Percentiles rank a stretch among this genome's conserved stretches.
phyloP scores from a whole-genome alignment of 2,888 invertebrate species.

The Allolobophora icterica region DNA sequence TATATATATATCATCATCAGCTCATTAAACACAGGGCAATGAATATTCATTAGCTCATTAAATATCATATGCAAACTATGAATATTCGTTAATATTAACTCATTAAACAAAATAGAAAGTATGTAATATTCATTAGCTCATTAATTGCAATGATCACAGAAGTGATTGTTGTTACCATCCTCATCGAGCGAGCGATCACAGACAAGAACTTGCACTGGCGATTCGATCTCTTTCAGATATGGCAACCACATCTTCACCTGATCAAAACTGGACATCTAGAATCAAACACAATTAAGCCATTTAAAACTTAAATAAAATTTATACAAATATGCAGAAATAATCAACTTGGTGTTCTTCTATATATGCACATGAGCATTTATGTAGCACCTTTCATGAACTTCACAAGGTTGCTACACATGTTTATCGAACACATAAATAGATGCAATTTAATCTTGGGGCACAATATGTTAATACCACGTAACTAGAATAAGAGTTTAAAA shows the following conservation, averaged over 20 bases:
- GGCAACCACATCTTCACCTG: slow-evolving; percentile 67
- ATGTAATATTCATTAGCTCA: background rate
- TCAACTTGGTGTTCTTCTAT: too few relatives aligned
- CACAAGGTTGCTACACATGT: too few relatives aligned
- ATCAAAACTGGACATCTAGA: slow-evolving; percentile 65
- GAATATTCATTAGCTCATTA: background rate
- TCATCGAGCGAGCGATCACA: slow-evolving; percentile 67
- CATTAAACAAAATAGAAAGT: background rate
- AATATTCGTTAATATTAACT: background rate
- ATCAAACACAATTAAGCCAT: slow-evolving; percentile 29
- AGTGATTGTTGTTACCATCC: slow-evolving; percentile 23
- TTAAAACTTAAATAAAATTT: too few relatives aligned
- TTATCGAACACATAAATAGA: too few relatives aligned
- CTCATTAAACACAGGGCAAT: background rate
- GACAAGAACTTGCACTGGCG: slow-evolving; percentile 71
- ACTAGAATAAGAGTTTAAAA: too few relatives aligned
- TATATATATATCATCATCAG: too few relatives aligned
- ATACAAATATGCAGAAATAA: too few relatives aligned
- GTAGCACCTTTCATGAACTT: too few relatives aligned
- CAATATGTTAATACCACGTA: too few relatives aligned
- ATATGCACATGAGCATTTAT: too few relatives aligned
- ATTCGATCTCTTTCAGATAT: slow-evolving; percentile 67
- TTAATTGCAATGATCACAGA: background rate
- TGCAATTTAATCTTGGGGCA: too few relatives aligned
- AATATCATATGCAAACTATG: background rate